Base-by-base conservation (phyloP, 2,888 invertebrate species). In the Luperina testacea region DNA sequence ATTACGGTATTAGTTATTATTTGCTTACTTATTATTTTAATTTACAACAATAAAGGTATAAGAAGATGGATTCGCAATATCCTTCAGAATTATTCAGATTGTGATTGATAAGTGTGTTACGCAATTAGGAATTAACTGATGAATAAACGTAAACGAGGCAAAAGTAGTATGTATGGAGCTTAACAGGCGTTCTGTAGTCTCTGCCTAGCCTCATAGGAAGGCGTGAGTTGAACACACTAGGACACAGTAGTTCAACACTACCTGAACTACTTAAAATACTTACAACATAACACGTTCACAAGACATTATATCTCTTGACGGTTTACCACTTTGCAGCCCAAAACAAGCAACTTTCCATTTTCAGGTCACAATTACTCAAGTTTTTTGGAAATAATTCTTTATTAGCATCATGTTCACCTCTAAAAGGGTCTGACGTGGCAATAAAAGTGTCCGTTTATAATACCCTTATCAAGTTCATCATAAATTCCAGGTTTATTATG, bases 381-480 rank as follows among this genome's bases (percentile, higher is more conserved):
- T 75, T 67, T n/a, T 32, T 53, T 67, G 67, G 79, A 81, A 86
- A 89, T 88, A 81, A 82, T 78, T 83, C 81, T 82, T 89, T 83
- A 87, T 87, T 89, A 88, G 63, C 77, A 75, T 51, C 82, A 80
- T 87, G 82, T 85, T 83, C 83, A 87, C 83, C 84, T 88, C 64
- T 81, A 86, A 85, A 88, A 88, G 88, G 89, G 89, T 86, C 89
- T 85, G 89, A 86, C 88, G 71, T 76, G 76, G 84, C 88, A 91
- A 92, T 92, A 92, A 93, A 93, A 92, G 85, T 93, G 93, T 91
- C 93, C 91, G 92, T 91, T 93, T 90, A 79, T 88, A 90, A 90
- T 85, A 93, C 93, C 92, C 91, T 92, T 91, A 90, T 93, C 92
- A 93, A 91, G 87, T 88, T 84, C 74, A 85, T 88, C 90, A 90